Evolutionary conservation across 2,797 vertebrate genomes (phyloP), one percentile per base, ranked within the genome.

Genomic region (Enteromius paludinosus): DNA sequence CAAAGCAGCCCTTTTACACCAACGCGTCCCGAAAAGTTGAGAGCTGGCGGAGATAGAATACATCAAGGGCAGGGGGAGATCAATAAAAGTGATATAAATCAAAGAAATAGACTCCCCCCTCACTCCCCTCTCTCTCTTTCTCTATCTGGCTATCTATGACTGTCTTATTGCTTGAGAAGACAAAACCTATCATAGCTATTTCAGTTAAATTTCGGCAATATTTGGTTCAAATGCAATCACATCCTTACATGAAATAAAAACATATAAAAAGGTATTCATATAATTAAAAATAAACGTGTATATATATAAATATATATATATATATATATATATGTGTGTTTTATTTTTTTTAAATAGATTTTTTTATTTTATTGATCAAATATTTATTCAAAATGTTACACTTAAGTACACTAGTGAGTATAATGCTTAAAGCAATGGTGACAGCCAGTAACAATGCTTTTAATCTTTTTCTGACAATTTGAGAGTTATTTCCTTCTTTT

Each of bases 41-140:
- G 75, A 78, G 35, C 52, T 65, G 20, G 28, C 15, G 28, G 47
- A 77, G 33, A 64, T 52, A 52, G 28, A 52, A 71, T 30, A 62
- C 78, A 64, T 47, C 33, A 73, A 56, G 47, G 38, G 20, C 71
- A 59, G 30, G 61, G 56, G 25, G 80, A 69, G 49, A 76, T 70
- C 69, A 82, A 82, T 79, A 62, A 75, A 82, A 30, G 23, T 62
- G 72, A 85, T 35, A 62, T 77, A 71, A 77, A 78, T 49, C 38
- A 47, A 77, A 76, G 75, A 68, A 70, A 70, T 68, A 61, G 25
- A 75, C 78, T 25, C 35, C 5, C 54, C 5, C 45, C 62, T 7
- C 61, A 9, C 61, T 17, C 17, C 49, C 8, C 54, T 56, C 54
- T 43, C 71, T 82, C 15, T 74, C 15, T 56, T 12, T 18, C 49